phyloP scores from a whole-genome alignment of 2,113 vertebrate species.

The Mesitornis unicolor region DNA sequence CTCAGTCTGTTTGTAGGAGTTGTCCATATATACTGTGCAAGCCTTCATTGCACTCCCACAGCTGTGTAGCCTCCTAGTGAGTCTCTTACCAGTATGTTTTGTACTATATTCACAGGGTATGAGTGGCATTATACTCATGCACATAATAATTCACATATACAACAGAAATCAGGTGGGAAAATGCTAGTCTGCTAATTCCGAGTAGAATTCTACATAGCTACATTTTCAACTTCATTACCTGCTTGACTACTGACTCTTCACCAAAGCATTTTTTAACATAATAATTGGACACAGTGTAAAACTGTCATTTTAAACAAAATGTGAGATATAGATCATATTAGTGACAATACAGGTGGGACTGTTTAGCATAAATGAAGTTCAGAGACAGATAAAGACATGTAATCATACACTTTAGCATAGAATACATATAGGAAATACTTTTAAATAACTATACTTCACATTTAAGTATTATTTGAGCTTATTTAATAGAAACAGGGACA shows the following conservation, averaged over 20 bases:
- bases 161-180: constrained; percentile 14
- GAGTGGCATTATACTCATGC: background rate
- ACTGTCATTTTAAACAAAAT: constrained; percentile 34
- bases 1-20: background rate
- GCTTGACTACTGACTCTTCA: background rate
- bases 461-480: constrained; percentile 7
- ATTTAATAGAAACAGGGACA: constrained; percentile 19
- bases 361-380: constrained; percentile 48
- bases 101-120: background rate
- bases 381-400: constrained; percentile 28
- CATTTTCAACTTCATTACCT: background rate
- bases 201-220: background rate
- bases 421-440: background rate
- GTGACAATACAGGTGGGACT: constrained; percentile 15
- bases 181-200: background rate
- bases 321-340: constrained; percentile 27
- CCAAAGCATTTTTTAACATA: constrained; percentile 33
- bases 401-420: background rate
- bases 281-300: constrained; percentile 40
- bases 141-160: background rate
- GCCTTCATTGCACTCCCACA: background rate
- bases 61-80: background rate
- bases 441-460: constrained; percentile 20
- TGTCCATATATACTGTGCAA: background rate
- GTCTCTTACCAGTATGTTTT: background rate